phyloP scores from a whole-genome alignment of 1,140 invertebrate genomes.

The Drosophila nikananu region DNA sequence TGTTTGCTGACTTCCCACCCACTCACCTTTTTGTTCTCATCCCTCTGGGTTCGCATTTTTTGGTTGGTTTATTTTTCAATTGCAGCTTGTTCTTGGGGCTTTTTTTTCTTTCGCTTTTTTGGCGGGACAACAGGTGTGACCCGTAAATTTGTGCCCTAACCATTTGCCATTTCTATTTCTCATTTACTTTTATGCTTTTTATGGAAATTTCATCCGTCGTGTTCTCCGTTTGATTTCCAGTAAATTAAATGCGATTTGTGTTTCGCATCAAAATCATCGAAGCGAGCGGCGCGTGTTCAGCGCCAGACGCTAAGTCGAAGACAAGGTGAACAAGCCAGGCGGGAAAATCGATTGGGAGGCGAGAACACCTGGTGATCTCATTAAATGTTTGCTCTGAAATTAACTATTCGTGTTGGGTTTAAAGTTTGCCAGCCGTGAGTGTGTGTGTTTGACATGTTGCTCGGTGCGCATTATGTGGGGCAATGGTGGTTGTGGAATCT shows the following conservation, averaged over 20 bases:
- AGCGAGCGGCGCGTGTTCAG: slow-evolving; percentile 39
- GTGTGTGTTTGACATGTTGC: background rate
- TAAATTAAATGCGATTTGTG: slow-evolving; percentile 80
- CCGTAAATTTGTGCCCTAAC: slow-evolving; percentile 18
- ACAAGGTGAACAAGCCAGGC: slow-evolving; percentile 36
- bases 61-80: slow-evolving; percentile 50
- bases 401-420: slow-evolving; percentile 14
- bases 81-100: slow-evolving; percentile 22
- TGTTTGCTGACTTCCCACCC: slow-evolving; percentile 57
- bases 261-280: slow-evolving; percentile 42
- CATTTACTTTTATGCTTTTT: slow-evolving; percentile 51
- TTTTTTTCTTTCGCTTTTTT: background rate
- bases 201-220: slow-evolving; percentile 53
- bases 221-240: slow-evolving; percentile 66
- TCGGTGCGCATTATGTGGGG: background rate
- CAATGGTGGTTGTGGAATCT: background rate
- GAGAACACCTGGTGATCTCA: slow-evolving; percentile 11
- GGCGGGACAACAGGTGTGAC: slow-evolving; percentile 62
- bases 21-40: slow-evolving; percentile 12
- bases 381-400: slow-evolving; percentile 31
- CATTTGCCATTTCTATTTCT: slow-evolving; percentile 35
- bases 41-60: slow-evolving; percentile 31
- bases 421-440: background rate
- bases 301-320: slow-evolving; percentile 41
- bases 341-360: slow-evolving; percentile 40